Evolutionary conservation across 2,888 invertebrate genomes (phyloP), one percentile per base, ranked within the genome.

Genomic region (Halictus quadricinctus): DNA sequence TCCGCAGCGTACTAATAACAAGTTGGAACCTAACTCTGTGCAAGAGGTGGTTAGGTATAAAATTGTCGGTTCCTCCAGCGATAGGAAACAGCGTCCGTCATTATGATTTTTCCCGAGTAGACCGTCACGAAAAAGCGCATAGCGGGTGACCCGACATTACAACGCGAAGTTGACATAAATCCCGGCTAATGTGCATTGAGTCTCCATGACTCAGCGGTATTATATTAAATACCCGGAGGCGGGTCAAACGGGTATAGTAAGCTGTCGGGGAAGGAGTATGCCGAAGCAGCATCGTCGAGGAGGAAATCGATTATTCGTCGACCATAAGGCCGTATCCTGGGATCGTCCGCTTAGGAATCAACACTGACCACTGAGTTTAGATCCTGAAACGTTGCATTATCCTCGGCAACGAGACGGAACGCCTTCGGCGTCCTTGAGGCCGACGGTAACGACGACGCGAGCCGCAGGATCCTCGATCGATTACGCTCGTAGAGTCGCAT

Each of bases 401-500:
- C 93, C 94, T 92, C 94, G 92, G 91, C 94, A 94, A 92, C 94
- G 94, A 94, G 92, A 93, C 92, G 94, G 94, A 94, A 94, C 94
- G 93, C 87, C 90, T 89, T 36, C 66, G 18, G 76, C 88, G 92
- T 91, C 93, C 92, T 93, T 93, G 92, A 6, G 88, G 84, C 83
- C 12, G 81, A 15, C 29, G 82, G 79, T 80, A 84, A 85, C 79
- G 84, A 29, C 80, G 79, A 78, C 82, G 80, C 69, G 82, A 76
- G 74, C 72, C 60, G 79, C 75, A 80, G 83, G 85, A 85, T 87
- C 74, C 79, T 77, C 74, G 76, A 81, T 87, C 77, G 79, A 87
- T 81, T 66, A 66, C 66, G 29, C 2, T 15, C 48, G 50, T 25
- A 7, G 18, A 21, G 60, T 36, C 21, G 13, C 77, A 54, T 72